Conservation (phyloP, 2,888 invertebrate species). For the Heliconius sara region DNA sequence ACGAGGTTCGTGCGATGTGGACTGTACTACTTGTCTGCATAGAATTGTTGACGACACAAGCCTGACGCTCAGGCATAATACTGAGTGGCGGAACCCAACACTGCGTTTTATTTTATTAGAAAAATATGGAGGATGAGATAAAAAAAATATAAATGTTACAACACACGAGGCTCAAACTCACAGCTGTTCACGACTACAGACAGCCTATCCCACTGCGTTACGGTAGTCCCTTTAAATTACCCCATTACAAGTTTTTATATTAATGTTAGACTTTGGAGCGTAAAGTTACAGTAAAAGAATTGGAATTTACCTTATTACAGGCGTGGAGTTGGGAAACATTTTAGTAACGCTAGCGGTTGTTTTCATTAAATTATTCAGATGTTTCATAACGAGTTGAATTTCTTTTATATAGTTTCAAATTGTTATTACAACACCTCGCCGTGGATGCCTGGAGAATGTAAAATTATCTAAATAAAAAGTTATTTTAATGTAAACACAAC, state of each 20-base stretch:
- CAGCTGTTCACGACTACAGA: not conserved
- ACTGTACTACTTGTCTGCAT: too few species aligned
- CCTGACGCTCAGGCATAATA: too few species aligned
- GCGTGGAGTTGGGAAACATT: not conserved
- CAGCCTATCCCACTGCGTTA: not conserved
- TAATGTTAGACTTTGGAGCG: not conserved
- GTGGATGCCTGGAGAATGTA: too few species aligned
- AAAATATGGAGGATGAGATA: too few species aligned
- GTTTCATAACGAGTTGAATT: conserved; percentile 9
- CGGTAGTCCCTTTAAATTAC: not conserved
- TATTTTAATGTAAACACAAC: not conserved
- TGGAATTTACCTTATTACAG: not conserved
- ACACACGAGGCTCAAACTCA: not conserved
- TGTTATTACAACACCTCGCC: not conserved
- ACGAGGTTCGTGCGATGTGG: too few species aligned
- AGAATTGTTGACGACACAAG: too few species aligned
- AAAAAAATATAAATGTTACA: not conserved
- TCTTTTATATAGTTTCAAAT: conserved; percentile 13
- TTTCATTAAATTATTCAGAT: conserved; percentile 8
- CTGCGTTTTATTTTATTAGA: too few species aligned
- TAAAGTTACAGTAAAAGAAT: not conserved
- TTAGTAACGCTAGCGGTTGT: not conserved
- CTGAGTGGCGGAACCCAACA: too few species aligned
- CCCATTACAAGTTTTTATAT: not conserved
- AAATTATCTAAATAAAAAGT: not conserved